Evolutionary conservation across 1,140 invertebrate species (phyloP).

Genomic region (Leptopilina boulardi): DNA sequence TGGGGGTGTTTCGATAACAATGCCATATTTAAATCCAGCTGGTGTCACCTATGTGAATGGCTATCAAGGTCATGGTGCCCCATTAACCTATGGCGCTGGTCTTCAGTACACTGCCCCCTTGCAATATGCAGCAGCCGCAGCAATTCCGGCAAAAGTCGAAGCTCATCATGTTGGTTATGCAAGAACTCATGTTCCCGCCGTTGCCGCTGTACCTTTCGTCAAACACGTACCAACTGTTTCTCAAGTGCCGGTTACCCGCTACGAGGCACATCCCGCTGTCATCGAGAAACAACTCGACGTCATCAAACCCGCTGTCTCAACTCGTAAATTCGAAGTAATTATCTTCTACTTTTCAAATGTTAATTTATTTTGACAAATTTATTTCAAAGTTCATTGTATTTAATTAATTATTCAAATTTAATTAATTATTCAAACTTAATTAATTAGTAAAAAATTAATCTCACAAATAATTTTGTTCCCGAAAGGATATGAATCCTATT

Average conservation of each 20-base stretch:
- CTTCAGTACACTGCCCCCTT: slow-evolving; percentile 49
- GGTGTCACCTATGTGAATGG: slow-evolving; percentile 73
- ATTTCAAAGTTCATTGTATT: too few relatives aligned
- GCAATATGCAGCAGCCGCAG: slow-evolving; percentile 53
- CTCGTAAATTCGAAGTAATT: slow-evolving; percentile 72
- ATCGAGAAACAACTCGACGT: slow-evolving; percentile 77
- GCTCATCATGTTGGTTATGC: slow-evolving; percentile 68
- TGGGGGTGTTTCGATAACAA: slow-evolving; percentile 66
- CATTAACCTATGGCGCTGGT: slow-evolving; percentile 50
- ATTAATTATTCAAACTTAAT: too few relatives aligned
- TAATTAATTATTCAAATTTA: too few relatives aligned
- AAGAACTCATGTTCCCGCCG: slow-evolving; percentile 62
- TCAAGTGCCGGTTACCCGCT: slow-evolving; percentile 76
- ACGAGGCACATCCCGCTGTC: slow-evolving; percentile 75
- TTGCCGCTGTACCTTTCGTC: slow-evolving; percentile 74
- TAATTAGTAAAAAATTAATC: too few relatives aligned
- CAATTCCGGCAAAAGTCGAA: slow-evolving; percentile 63
- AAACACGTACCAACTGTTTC: slow-evolving; percentile 75
- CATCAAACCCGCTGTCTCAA: slow-evolving; percentile 75
- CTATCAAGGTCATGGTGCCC: slow-evolving; percentile 58
- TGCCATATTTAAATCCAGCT: slow-evolving; percentile 75
- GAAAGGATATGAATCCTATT: too few relatives aligned
- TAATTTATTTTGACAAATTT: too few relatives aligned
- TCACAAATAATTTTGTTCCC: too few relatives aligned
- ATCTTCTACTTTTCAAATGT: not conserved